A percentile compares a stretch with the other conserved stretches of the same genome.
Evolutionary conservation across 1,140 invertebrate genomes (phyloP).

Genomic region (Drosophila sechellia): DNA sequence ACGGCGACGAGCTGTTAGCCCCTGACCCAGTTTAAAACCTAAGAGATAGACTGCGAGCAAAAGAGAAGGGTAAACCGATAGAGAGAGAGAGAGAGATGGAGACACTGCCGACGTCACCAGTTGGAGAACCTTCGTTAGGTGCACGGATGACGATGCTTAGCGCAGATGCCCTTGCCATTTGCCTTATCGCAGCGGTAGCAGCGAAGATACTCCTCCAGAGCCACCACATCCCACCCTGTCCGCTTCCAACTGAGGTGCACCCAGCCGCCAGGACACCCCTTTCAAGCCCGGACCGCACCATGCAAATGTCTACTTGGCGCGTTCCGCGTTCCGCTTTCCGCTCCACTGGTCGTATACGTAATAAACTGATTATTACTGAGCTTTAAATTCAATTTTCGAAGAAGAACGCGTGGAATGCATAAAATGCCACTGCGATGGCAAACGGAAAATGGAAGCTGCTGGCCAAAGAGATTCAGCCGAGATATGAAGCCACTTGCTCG

Average conservation of each 20-base stretch:
- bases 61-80: conserved; percentile 7
- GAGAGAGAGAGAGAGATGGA: conserved; percentile 8
- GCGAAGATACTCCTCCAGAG: conserved; percentile 24
- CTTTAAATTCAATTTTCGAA: conserved; percentile 56
- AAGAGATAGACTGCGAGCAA: conserved; percentile 25
- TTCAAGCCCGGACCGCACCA: conserved; percentile 11
- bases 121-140: conserved; percentile 64
- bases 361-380: conserved; percentile 62
- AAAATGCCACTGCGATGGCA: conserved; percentile 17
- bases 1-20: conserved; percentile 55
- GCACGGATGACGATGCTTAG: conserved; percentile 45
- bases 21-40: conserved; percentile 71
- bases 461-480: conserved; percentile 14
- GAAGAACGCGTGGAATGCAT: conserved; percentile 40
- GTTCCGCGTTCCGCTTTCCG: background rate
- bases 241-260: background rate
- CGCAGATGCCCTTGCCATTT: conserved; percentile 57
- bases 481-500: conserved; percentile 23
- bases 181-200: conserved; percentile 41
- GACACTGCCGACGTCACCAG: conserved; percentile 64
- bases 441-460: background rate
- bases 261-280: background rate
- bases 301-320: conserved; percentile 34
- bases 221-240: background rate
- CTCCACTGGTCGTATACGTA: conserved; percentile 54